Base-by-base conservation (phyloP, 2,888 invertebrate species). In the Fragum whitleyi region DNA sequence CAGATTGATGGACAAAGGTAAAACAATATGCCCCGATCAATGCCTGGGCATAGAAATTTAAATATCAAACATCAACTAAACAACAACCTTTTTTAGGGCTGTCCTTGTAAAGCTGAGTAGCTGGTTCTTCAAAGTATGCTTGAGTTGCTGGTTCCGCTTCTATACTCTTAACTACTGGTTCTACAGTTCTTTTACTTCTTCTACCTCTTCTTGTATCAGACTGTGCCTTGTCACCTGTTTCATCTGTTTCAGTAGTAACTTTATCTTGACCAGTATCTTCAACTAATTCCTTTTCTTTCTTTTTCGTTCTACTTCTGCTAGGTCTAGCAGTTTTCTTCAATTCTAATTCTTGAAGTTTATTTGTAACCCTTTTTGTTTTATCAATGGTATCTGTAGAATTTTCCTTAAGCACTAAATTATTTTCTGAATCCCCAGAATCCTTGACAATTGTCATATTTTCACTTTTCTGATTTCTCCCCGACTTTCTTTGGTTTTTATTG, bases 61-160 rank as follows among this genome's bases (percentile, higher is more conserved):
- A 36, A 36, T n/a, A n/a, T n/a, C n/a, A n/a, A n/a, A n/a, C n/a
- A n/a, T n/a, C n/a, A n/a, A n/a, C n/a, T n/a, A n/a, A n/a, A n/a
- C n/a, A n/a, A n/a, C n/a, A 36, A 36, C 32, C 42, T 51, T 65
- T 42, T 42, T 16, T n/a, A 42, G 65, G 65, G 11, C 65, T 65
- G n/a, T 19, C 59, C 36, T 16, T 70, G n/a, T 67, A 32, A 11
- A 36, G n/a, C 28, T 55, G 59, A 21, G 61, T 73, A 29, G 32
- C 73, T 65, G 62, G 51, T 71, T 57, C 57, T 57, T 81, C 67
- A 5, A 53, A 53, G 77, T 79, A 79, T 19, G 74, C 74, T 26
- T 81, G 81, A 53, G 81, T 79, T 59, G 71, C 72, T 53, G 80
- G 75, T 32, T 61, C 73, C 19, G 19, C 47, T n/a, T 59, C 14